Percentiles rank a stretch among this genome's conserved stretches.
phyloP scores from a whole-genome alignment of 1,140 invertebrate species.

The Bombus pyrosoma region DNA sequence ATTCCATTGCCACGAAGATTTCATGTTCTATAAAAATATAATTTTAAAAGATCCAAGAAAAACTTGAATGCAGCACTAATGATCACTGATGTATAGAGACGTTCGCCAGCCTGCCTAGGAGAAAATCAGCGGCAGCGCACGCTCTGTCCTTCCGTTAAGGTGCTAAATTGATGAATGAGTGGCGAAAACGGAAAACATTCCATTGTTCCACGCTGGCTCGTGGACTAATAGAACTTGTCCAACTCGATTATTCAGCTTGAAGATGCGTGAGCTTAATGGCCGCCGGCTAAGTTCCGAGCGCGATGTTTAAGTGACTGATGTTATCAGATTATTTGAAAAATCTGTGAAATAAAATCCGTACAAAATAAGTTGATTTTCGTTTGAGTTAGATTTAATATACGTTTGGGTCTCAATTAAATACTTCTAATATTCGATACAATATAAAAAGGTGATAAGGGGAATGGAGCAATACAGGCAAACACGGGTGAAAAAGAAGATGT shows the following conservation, averaged over 20 bases:
- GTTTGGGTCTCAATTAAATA: background rate
- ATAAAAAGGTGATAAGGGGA: background rate
- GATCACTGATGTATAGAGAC: background rate
- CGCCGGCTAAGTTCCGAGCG: slow-evolving; percentile 50
- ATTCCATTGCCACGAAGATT: background rate
- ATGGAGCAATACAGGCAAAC: slow-evolving; percentile 47
- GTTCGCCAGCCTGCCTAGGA: background rate
- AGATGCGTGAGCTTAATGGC: slow-evolving; percentile 66
- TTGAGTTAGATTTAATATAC: background rate
- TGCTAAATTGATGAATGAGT: slow-evolving; percentile 81
- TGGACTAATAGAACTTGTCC: slow-evolving; percentile 80
- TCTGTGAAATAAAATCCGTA: background rate
- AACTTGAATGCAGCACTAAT: background rate
- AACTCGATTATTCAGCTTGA: slow-evolving; percentile 76
- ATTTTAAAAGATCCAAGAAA: background rate
- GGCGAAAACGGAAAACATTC: slow-evolving; percentile 73
- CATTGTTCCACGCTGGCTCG: slow-evolving; percentile 62
- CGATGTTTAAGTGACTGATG: slow-evolving; percentile 65
- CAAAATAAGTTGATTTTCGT: background rate
- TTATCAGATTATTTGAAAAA: slow-evolving; percentile 52
- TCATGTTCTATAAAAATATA: background rate
- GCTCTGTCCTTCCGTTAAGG: slow-evolving; percentile 62
- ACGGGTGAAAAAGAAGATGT: slow-evolving; percentile 56
- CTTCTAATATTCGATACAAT: background rate
- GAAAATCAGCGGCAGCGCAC: slow-evolving; percentile 52